Conservation (phyloP, 2,797 vertebrate species). For the Paramormyrops hopkinsi region DNA sequence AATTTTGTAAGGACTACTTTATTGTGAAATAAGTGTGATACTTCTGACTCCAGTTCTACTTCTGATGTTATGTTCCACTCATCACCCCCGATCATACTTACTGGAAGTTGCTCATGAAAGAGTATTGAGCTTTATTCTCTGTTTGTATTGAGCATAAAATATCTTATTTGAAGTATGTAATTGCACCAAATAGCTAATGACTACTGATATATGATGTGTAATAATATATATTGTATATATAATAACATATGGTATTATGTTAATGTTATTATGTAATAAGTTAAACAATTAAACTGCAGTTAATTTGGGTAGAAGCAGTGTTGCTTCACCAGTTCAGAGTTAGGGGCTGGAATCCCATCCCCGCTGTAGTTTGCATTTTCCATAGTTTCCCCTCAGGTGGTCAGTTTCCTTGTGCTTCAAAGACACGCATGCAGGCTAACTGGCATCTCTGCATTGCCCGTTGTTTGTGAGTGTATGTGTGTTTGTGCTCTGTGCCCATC, state of each 20-base stretch:
- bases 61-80: not conserved
- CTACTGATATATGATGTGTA: not conserved
- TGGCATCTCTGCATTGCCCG: not conserved
- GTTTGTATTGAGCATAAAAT: not conserved
- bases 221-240: not conserved
- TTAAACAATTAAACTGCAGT: not conserved
- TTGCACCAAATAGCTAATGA: not conserved
- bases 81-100: not conserved
- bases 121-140: not conserved
- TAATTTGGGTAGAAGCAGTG: not conserved
- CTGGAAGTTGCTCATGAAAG: not conserved
- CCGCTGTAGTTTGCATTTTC: not conserved
- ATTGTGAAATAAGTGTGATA: not conserved
- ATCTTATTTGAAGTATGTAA: not conserved
- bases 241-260: not conserved
- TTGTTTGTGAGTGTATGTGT: not conserved
- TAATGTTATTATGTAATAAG: not conserved
- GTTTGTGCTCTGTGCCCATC: not conserved
- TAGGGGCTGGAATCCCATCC: not conserved
- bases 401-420: not conserved
- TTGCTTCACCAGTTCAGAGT: not conserved
- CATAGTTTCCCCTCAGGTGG: not conserved
- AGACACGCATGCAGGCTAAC: not conserved
- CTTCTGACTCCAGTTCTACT: not conserved
- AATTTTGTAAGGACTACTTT: not conserved